These are phyloP conservation scores for Pteronotus mesoamericanus DNA, from an alignment of 2,797 vertebrate species.

Conservation along the genomic window DNA sequence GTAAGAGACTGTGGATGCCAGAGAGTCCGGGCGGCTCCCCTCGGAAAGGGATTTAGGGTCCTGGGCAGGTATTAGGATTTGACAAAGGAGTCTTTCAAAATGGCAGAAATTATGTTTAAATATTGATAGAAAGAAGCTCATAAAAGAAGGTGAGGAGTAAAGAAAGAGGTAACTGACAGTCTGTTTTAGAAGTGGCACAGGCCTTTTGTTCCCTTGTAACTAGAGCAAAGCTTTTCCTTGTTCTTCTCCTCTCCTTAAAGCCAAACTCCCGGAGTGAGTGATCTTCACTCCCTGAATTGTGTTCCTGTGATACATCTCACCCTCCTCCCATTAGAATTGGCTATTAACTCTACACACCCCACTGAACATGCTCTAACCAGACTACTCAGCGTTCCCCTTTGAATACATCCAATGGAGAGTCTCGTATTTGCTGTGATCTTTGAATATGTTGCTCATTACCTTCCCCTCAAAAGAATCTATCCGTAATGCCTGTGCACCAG, in stretches of 20 bases:
- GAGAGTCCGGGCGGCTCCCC: not conserved
- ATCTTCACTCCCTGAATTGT: not conserved
- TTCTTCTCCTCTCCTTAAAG: not conserved
- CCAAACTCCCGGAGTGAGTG: not conserved
- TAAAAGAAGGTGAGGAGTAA: not conserved
- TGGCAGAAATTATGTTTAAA: not conserved
- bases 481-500: not conserved
- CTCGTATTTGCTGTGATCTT: not conserved
- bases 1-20: not conserved
- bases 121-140: not conserved
- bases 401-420: not conserved
- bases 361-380: not conserved
- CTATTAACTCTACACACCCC: not conserved
- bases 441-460: not conserved
- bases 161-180: too few relatives aligned
- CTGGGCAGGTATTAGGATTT: not conserved
- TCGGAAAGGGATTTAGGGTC: not conserved
- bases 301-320: not conserved
- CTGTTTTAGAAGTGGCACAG: not conserved
- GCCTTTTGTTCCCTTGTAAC: not conserved
- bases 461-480: not conserved
- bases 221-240: not conserved
- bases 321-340: not conserved
- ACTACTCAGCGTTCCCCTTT: not conserved
- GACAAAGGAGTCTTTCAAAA: not conserved